Evolutionary conservation across 2,113 vertebrate genomes (phyloP).

Genomic region (Heterochromis multidens): DNA sequence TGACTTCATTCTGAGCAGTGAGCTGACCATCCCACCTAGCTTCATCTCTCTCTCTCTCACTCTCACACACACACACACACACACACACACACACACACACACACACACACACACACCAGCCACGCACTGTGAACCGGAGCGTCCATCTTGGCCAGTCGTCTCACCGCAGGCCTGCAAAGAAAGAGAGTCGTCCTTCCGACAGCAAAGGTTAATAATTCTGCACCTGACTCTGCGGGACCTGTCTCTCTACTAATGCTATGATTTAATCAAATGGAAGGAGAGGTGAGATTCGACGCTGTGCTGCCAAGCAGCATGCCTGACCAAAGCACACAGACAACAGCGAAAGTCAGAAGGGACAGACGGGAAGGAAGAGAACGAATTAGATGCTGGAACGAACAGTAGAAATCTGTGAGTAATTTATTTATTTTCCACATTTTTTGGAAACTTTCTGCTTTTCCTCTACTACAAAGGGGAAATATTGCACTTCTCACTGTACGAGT

Average conservation of each 20-base stretch:
- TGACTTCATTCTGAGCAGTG: not conserved
- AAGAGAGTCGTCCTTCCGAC: slow-evolving; percentile 52
- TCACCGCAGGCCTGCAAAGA: slow-evolving; percentile 57
- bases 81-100: not conserved
- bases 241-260: slow-evolving; percentile 38
- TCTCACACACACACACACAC: not conserved
- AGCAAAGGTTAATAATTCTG: slow-evolving; percentile 73
- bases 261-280: slow-evolving; percentile 72
- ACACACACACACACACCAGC: slow-evolving; percentile 7
- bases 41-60: not conserved
- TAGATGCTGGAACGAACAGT: not conserved
- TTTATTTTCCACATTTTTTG: not conserved
- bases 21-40: not conserved
- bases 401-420: not conserved
- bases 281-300: slow-evolving; percentile 11
- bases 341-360: slow-evolving; percentile 2
- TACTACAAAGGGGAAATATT: not conserved
- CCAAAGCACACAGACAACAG: not conserved
- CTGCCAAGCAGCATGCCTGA: not conserved
- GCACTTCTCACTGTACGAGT: too few relatives aligned
- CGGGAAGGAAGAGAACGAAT: not conserved
- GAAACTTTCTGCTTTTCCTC: not conserved
- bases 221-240: slow-evolving; percentile 58
- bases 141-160: slow-evolving; percentile 29
- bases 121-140: not conserved